Base-by-base conservation (phyloP, 2,113 vertebrate genomes). In the Mellivora capensis region DNA sequence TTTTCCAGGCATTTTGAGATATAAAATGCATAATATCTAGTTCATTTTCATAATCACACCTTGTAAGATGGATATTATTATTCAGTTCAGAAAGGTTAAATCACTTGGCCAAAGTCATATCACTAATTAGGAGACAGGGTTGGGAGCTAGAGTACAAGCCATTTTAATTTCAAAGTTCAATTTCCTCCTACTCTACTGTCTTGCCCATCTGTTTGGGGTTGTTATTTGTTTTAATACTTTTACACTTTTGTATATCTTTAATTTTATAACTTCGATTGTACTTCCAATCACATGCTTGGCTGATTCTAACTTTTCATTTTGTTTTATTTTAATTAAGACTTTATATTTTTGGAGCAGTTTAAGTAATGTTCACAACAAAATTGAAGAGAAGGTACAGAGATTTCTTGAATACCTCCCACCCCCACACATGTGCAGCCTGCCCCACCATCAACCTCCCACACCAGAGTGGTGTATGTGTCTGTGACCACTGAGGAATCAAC, bases 61-160 rank as follows among this genome's bases (percentile, higher is more conserved):
- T 79, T 83, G 69, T 72, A 88, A 91, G 39, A 69, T 42, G 37
- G 47, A 64, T 96, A 29, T 88, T 91, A 67, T 54, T 81, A 86
- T 77, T 95, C 59, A 88, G 54, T 93, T 96, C 52, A 23, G 42
- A 74, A 67, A 96, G 27, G 42, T 87, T 91, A 93, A 97, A 89
- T 86, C 67, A 59, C 44, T 93, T 93, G 84, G 47, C 77, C 37
- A 44, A 92, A 93, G 91, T 96, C 86, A 83, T 90, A 71, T 57
- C 39, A 91, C 52, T 82, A 96, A 95, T 85, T 82, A 89, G 85
- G 72, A 79, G 67, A 14, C 18, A 94, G 72, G 83, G 62, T 8
- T 94, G 23, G 14, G 42, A 82, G 82, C 86, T 86, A 74, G 21
- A 74, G 61, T 20, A 84, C 8, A 90, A 88, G 57, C 52, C 15